phyloP scores from a whole-genome alignment of 1,140 invertebrate genomes.

The Bombus sylvicola region DNA sequence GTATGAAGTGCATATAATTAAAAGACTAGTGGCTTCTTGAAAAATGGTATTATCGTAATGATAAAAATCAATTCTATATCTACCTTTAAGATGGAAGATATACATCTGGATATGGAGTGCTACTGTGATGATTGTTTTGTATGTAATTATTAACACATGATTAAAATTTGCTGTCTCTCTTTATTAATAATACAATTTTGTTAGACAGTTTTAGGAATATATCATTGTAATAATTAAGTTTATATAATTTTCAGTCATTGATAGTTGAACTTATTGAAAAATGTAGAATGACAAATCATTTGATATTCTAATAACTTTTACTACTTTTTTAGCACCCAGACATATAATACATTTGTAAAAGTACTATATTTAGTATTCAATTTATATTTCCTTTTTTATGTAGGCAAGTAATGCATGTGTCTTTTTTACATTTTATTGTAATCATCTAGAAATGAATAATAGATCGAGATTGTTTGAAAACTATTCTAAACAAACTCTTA shows the following conservation, averaged over 20 bases:
- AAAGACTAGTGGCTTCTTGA: slow-evolving; percentile 90
- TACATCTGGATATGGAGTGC: slow-evolving; percentile 85
- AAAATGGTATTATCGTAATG: slow-evolving; percentile 85
- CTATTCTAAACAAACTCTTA: slow-evolving; percentile 32
- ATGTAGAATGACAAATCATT: not conserved
- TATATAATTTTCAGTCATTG: not conserved
- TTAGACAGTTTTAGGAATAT: too few relatives aligned
- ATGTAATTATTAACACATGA: slow-evolving; percentile 7
- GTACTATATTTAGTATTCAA: slow-evolving; percentile 7
- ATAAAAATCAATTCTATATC: slow-evolving; percentile 68
- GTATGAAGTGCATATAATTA: slow-evolving; percentile 89
- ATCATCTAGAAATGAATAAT: slow-evolving; percentile 55
- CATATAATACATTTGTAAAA: not conserved
- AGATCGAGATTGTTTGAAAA: slow-evolving; percentile 47
- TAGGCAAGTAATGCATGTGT: slow-evolving; percentile 48
- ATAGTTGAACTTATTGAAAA: slow-evolving; percentile 5
- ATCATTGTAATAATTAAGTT: not conserved
- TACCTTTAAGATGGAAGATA: slow-evolving; percentile 72
- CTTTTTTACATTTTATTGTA: slow-evolving; percentile 49
- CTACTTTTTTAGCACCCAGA: not conserved
- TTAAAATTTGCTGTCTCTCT: too few relatives aligned
- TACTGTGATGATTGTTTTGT: slow-evolving; percentile 83
- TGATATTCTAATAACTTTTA: not conserved
- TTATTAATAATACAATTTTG: too few relatives aligned
- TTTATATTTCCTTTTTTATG: slow-evolving; percentile 49